Evolutionary conservation across 2,797 vertebrate species (phyloP).

Genomic region (Hippocampus kuda): DNA sequence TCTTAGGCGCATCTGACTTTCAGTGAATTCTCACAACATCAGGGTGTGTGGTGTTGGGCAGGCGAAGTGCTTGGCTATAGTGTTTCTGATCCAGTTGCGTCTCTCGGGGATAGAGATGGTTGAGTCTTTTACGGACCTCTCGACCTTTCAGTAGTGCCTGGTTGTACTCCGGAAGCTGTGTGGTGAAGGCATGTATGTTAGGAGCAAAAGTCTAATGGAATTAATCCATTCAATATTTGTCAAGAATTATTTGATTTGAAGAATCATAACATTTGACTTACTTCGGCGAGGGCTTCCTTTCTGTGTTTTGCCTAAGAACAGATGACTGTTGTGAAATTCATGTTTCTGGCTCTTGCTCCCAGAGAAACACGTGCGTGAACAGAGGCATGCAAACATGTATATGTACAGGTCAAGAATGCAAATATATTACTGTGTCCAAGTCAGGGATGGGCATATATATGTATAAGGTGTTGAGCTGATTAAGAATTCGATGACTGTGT

Average conservation of each 20-base stretch:
- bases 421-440: neutral
- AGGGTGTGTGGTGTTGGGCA: constrained; percentile 82
- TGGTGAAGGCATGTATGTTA: neutral
- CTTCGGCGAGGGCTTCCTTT: constrained; percentile 54
- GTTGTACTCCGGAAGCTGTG: constrained; percentile 67
- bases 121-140: constrained; percentile 65
- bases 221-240: neutral
- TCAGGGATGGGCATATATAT: neutral
- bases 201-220: neutral
- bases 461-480: no score
- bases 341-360: neutral
- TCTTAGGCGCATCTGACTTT: neutral
- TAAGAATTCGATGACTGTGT: no score
- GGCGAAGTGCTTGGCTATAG: constrained; percentile 67
- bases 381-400: neutral
- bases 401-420: neutral
- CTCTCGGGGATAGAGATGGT: constrained; percentile 56
- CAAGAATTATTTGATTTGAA: neutral
- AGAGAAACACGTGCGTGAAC: neutral
- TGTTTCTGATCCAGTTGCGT: constrained; percentile 67
- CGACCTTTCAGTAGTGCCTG: constrained; percentile 61
- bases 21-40: constrained; percentile 64
- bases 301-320: constrained; percentile 52
- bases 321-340: neutral
- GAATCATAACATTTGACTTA: constrained; percentile 47